Evolutionary conservation across 2,888 invertebrate species (phyloP).

Genomic region (Coecobrya sp.): DNA sequence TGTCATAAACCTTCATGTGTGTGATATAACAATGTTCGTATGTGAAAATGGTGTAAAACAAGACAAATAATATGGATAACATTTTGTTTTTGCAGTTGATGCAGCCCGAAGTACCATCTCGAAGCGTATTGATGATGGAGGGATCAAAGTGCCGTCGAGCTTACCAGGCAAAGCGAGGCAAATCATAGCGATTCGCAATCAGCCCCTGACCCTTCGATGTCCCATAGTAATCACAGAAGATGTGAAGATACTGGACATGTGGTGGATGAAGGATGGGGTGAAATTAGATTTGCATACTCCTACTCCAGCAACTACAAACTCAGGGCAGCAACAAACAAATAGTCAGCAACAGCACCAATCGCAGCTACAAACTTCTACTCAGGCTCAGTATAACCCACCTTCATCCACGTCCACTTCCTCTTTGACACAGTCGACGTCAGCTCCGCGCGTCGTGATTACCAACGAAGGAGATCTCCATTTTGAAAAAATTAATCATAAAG

Average conservation of each 20-base stretch:
- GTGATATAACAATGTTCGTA: too few species aligned
- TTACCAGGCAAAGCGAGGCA: conserved; percentile 79
- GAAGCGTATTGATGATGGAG: conserved; percentile 84
- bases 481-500: conserved; percentile 85
- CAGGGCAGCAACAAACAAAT: conserved; percentile 74
- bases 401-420: conserved; percentile 69
- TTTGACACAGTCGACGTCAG: conserved; percentile 31
- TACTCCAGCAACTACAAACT: conserved; percentile 46
- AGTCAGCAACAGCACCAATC: conserved; percentile 77
- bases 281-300: conserved; percentile 81
- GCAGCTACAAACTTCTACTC: conserved; percentile 78
- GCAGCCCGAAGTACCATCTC: conserved; percentile 79
- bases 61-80: neutral
- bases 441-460: conserved; percentile 75
- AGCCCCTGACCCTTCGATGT: conserved; percentile 83
- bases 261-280: conserved; percentile 85
- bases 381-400: conserved; percentile 72
- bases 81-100: conserved; percentile 69
- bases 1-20: too few species aligned
- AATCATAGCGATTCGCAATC: conserved; percentile 82
- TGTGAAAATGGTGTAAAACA: too few species aligned
- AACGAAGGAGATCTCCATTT: conserved; percentile 84
- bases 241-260: conserved; percentile 80
- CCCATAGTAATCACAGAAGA: conserved; percentile 78
- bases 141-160: conserved; percentile 82